Evolutionary conservation across 2,113 vertebrate species (phyloP).

Genomic region (Indicator indicator): DNA sequence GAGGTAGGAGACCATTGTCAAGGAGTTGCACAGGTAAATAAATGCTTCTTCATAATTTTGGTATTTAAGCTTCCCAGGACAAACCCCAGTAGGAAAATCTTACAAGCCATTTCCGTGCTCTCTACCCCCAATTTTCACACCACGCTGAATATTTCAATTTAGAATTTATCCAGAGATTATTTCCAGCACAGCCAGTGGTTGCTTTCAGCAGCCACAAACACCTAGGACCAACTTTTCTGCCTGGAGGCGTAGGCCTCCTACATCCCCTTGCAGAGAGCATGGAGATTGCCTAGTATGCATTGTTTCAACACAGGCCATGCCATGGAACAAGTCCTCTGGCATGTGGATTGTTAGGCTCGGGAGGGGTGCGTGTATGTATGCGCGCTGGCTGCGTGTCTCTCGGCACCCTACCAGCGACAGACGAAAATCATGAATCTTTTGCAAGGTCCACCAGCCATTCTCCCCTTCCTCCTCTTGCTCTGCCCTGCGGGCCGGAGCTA

Average conservation of each 20-base stretch:
- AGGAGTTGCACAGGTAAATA: not conserved
- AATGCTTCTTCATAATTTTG: not conserved
- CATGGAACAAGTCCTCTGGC: rapidly evolving
- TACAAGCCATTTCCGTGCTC: rapidly evolving
- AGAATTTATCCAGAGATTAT: not conserved
- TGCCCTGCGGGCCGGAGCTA: not conserved
- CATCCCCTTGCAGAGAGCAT: rapidly evolving
- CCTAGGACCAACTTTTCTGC: not conserved
- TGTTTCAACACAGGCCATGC: no score
- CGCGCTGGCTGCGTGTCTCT: not conserved
- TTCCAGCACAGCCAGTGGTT: rapidly evolving
- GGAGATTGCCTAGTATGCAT: not conserved
- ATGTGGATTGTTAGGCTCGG: rapidly evolving
- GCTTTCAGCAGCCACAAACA: not conserved
- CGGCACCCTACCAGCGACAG: not conserved
- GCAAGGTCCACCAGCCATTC: not conserved
- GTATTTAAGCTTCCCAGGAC: not conserved
- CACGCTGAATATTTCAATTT: not conserved
- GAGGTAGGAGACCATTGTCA: not conserved
- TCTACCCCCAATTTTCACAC: rapidly evolving
- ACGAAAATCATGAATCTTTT: not conserved
- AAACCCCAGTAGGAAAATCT: not conserved
- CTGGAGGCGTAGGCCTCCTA: rapidly evolving
- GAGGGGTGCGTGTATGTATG: no score
- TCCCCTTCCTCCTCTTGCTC: not conserved